phyloP scores from a whole-genome alignment of 2,113 vertebrate species.

The Hydrochoerus hydrochaeris region DNA sequence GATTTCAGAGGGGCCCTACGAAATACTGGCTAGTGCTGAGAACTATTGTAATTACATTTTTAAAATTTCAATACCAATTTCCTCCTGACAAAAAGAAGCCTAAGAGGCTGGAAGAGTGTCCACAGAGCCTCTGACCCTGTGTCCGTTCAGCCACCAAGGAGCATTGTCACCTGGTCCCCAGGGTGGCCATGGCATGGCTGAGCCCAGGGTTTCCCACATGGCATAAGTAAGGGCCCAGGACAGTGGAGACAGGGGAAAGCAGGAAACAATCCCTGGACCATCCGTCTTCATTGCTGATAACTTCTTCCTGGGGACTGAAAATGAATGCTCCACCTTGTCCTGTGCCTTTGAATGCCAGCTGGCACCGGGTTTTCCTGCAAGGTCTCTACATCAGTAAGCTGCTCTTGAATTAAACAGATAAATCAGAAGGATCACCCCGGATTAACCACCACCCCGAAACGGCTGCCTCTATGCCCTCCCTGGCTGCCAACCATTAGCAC shows the following conservation, averaged over 20 bases:
- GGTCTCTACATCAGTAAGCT: background rate
- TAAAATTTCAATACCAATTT: background rate
- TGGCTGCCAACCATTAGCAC: background rate
- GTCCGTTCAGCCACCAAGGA: background rate
- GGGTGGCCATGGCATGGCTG: background rate
- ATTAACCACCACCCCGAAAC: background rate
- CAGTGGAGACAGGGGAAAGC: background rate
- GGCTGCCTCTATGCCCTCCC: background rate
- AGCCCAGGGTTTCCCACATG: background rate
- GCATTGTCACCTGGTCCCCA: background rate
- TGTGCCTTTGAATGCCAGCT: background rate
- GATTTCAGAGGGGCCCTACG: background rate
- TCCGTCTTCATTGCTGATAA: background rate
- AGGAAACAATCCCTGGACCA: background rate
- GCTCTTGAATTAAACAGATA: slow-evolving; percentile 3
- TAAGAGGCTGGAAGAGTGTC: background rate
- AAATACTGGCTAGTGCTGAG: background rate
- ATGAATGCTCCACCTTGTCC: background rate
- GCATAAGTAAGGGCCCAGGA: background rate
- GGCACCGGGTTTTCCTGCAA: background rate
- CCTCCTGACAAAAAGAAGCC: background rate
- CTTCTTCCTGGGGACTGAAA: background rate
- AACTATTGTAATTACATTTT: background rate
- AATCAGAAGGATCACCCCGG: background rate
- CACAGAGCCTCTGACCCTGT: background rate